Percentiles rank a stretch among this genome's conserved stretches.
Evolutionary conservation across 2,888 invertebrate genomes (phyloP).

Genomic region (Dorcus hopei): DNA sequence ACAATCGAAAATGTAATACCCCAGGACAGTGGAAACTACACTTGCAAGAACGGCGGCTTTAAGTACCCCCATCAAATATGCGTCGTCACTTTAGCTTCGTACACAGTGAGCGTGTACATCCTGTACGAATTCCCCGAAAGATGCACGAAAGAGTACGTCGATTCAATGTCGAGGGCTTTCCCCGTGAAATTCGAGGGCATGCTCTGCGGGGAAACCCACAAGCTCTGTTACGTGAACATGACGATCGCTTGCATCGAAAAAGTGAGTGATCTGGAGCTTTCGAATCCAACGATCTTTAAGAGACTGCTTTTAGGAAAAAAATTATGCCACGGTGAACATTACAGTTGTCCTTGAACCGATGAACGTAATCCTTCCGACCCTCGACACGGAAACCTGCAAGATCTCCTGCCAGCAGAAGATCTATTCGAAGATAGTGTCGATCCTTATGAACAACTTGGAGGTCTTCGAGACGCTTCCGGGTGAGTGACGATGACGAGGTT

Average conservation of each 20-base stretch:
- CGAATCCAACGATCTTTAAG: neutral
- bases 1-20: slow-evolving; percentile 38
- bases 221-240: slow-evolving; percentile 40
- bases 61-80: slow-evolving; percentile 39
- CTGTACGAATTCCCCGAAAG: slow-evolving; percentile 37
- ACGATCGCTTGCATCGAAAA: slow-evolving; percentile 38
- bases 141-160: slow-evolving; percentile 38
- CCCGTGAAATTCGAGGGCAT: slow-evolving; percentile 39
- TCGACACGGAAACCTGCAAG: slow-evolving; percentile 36
- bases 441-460: slow-evolving; percentile 42
- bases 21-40: slow-evolving; percentile 45
- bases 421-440: slow-evolving; percentile 39
- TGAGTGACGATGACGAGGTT: slow-evolving; percentile 20
- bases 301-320: neutral
- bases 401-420: slow-evolving; percentile 43
- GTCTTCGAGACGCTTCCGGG: slow-evolving; percentile 40
- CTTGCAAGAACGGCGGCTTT: slow-evolving; percentile 33
- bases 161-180: slow-evolving; percentile 39
- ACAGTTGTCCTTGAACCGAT: slow-evolving; percentile 36
- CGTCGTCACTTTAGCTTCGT: slow-evolving; percentile 41
- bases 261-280: slow-evolving; percentile 23
- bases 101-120: slow-evolving; percentile 37
- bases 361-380: slow-evolving; percentile 32
- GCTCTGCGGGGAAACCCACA: slow-evolving; percentile 39
- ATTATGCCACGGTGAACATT: slow-evolving; percentile 38